These are phyloP conservation scores for Ictalurus punctatus DNA, from an alignment of 2,113 vertebrate species.

Conservation along the genomic window DNA sequence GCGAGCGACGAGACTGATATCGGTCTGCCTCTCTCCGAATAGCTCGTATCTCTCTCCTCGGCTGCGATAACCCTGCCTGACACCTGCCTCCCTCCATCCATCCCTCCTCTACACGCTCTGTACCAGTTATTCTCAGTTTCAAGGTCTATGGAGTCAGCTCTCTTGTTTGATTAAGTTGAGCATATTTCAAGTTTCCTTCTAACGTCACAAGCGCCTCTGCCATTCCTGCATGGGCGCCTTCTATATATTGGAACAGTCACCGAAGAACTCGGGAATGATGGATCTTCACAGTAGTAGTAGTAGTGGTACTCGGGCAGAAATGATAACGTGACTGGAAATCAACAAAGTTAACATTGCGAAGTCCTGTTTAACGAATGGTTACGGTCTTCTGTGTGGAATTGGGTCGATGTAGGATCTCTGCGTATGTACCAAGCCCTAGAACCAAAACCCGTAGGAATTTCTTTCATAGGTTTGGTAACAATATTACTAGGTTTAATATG, in stretches of 20 bases:
- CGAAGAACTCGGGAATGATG: not conserved
- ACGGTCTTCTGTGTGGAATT: not conserved
- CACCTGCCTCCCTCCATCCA: not conserved
- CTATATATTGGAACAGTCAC: constrained; percentile 3
- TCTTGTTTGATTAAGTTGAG: constrained; percentile 8
- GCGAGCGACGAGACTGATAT: constrained; percentile 36
- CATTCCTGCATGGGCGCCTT: not conserved
- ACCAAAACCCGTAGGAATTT: not conserved
- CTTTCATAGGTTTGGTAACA: not conserved
- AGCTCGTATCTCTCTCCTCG: not conserved
- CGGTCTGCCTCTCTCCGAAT: not conserved
- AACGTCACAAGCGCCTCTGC: not conserved
- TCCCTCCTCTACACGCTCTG: not conserved
- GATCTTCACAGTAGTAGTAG: constrained; percentile 7
- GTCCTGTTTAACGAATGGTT: not conserved
- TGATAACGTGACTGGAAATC: not conserved
- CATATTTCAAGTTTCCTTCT: constrained; percentile 25
- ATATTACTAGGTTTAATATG: not conserved
- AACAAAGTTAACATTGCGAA: not conserved
- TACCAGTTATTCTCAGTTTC: constrained; percentile 17
- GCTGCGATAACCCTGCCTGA: constrained; percentile 14
- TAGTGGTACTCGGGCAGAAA: not conserved
- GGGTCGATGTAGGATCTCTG: not conserved
- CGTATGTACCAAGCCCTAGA: not conserved
- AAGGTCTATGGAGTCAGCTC: constrained; percentile 21